Base-by-base conservation (phyloP, 2,113 vertebrate genomes). In the Sinocyclocheilus rhinocerous region DNA sequence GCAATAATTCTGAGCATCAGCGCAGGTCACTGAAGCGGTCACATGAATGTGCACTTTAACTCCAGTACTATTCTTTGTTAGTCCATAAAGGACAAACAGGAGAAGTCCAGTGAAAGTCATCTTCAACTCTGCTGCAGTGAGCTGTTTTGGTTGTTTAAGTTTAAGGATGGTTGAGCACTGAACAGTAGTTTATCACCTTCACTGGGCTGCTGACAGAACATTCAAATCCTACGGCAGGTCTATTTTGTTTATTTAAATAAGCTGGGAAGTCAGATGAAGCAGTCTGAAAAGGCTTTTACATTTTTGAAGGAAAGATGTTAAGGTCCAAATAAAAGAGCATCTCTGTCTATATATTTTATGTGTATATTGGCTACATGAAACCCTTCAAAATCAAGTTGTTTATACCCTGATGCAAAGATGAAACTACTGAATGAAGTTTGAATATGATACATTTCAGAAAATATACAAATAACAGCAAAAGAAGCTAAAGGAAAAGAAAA, bases 231-330 rank as follows among this genome's bases (percentile, higher is more conserved):
- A 36, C 13, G 8, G 33, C 65, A 67, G 8, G 39, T 72, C 33
- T 72, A 39, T 39, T 73, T 57, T 76, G 29, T 42, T n/a, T 11
- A 57, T 57, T 72, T 72, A 76, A n/a, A 84, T n/a, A 84, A 42
- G 42, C 22, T 67, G 65, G 65, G 15, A 67, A 33, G 26, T 65
- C 1, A 65, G 4, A 26, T 65, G 24, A 13, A 5, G 63, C 63
- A 16, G 13, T 6, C 12, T 29, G 5, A 16, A 67, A 67, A 67
- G 13, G 18, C 6, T 16, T 65, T 1, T 22, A 72, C 33, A 39
- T 72, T 36, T 72, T 72, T 39, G 3, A 72, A 39, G 33, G 33
- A 72, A 72, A 36, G 1, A 70, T 39, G 33, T 70, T 33, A 20
- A 20, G 22, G 33, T 72, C 18, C 33, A 39, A 36, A 72, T 72